Evolutionary conservation across 1,140 invertebrate species (phyloP), one percentile per base, ranked within the genome.

Genomic region (Penaeus vannamei): DNA sequence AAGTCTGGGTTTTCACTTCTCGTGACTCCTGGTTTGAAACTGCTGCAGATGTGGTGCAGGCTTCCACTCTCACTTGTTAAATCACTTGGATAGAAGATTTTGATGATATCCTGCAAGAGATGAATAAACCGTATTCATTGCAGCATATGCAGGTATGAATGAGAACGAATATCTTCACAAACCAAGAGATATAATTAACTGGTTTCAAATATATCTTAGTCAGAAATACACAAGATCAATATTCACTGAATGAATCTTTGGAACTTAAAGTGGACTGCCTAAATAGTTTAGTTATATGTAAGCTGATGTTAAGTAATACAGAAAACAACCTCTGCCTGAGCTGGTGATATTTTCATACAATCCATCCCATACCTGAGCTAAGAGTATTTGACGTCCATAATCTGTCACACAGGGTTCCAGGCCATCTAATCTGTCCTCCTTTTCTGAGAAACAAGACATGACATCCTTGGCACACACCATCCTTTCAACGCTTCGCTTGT

Each of bases 371-470:
- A 89, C 87, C 87, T 85, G 83, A 46, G 87, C 69, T 1, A 89
- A 32, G 36, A 89, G 82, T 77, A 84, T 77, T 66, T 89, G 81
- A 12, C 87, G 87, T 20, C 87, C 82, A 53, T 76, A 79, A n/a
- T 89, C 87, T 42, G 87, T 84, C 20, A 84, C 76, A 46, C 64
- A 59, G 3, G 87, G 87, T 20, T 89, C 87, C 7, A 89, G 59
- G 5, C 87, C 87, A 66, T 89, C 87, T 20, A 89, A 53, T 32
- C 87, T 72, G 60, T 89, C 87, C 46, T 77, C 59, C 42, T 89
- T 89, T 19, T 89, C 87, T 23, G 87, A 89, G 23, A 89, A 89
- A 72, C 87, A 89, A 7, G 87, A 89, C 87, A 89, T 89, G 59
- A 85, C 82, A 89, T 89, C 87, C 60, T 89, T 89, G 59, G 87